Base-by-base conservation (phyloP, 1,140 invertebrate species). In the Bombus ignitus region DNA sequence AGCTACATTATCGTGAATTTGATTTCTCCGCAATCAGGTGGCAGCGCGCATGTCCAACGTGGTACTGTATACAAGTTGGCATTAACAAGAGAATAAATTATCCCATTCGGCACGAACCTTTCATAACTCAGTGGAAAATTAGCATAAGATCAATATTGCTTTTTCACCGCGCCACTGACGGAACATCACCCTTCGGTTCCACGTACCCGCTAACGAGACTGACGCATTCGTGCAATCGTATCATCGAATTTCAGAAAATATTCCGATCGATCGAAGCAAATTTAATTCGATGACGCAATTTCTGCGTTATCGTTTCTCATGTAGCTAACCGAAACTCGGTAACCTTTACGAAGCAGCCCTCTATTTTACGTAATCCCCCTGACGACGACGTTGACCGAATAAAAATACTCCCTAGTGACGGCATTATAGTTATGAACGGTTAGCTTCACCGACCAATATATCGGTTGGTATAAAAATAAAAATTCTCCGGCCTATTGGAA, bases 91-190 rank as follows among this genome's bases (percentile, higher is more conserved):
- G 90, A 90, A 93, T 92, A 93, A 93, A 93, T 93, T 92, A 91
- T 92, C 87, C 88, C 87, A 93, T 92, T 93, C 91, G 90, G 90
- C 92, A 91, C 91, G 90, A 92, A 92, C 86, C 91, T 88, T 92
- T 93, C 90, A 92, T 92, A 92, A 92, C 89, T 91, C 92, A 89
- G 35, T 73, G 83, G 83, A 32, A 90, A 92, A 93, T 92, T 92
- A 93, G 90, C 92, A 92, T 92, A 92, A 91, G 92, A 93, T 93
- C 92, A 91, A 92, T 93, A 92, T 92, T 93, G 92, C 90, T 92
- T 93, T 92, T 92, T 92, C 89, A 71, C 83, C 59, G 71, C 75
- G 66, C 88, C 88, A 89, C 88, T 81, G 88, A 89, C 84, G 88
- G 88, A 85, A 59, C 88, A 35, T 65, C 65, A 71, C 42, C 39